Evolutionary conservation across 2,888 invertebrate species (phyloP).

Genomic region (Pristionchus maxplancki): DNA sequence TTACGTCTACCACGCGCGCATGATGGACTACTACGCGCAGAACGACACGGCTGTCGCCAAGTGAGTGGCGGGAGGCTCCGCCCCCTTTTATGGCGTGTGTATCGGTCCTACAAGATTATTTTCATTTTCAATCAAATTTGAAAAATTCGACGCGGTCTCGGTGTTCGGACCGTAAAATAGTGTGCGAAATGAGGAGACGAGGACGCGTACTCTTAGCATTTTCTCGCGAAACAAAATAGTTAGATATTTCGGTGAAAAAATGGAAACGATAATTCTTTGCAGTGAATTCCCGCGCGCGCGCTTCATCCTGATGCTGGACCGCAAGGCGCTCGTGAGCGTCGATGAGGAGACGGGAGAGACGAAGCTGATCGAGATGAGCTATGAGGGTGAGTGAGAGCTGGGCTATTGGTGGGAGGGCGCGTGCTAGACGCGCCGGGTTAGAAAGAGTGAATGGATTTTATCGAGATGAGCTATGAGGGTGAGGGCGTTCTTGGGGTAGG

Average conservation of each 20-base stretch:
- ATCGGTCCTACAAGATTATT: too few species aligned
- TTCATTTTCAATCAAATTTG: not conserved
- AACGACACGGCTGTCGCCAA: conserved; percentile 51
- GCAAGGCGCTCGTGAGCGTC: conserved; percentile 61
- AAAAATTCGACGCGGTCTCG: not conserved
- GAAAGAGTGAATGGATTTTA: too few species aligned
- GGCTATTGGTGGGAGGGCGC: not conserved
- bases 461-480: not conserved
- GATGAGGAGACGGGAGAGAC: conserved; percentile 30
- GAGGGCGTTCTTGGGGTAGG: too few species aligned
- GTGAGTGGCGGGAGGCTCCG: conserved; percentile 26
- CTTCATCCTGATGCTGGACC: conserved; percentile 66
- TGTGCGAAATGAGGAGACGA: too few species aligned
- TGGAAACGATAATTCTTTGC: too few species aligned
- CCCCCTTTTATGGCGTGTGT: too few species aligned
- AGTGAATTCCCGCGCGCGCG: conserved; percentile 64
- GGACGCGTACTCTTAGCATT: not conserved
- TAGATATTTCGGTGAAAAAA: too few species aligned
- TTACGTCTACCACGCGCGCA: conserved; percentile 31
- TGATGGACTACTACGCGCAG: conserved; percentile 53
- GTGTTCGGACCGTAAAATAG: too few species aligned
- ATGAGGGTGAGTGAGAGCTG: not conserved
- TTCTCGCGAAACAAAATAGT: too few species aligned
- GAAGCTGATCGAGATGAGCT: conserved; percentile 16
- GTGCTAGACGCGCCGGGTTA: too few species aligned